A percentile compares a stretch with the other conserved stretches of the same genome.
Conservation (phyloP, 2,888 invertebrate genomes). For the Pheosia gnoma region DNA sequence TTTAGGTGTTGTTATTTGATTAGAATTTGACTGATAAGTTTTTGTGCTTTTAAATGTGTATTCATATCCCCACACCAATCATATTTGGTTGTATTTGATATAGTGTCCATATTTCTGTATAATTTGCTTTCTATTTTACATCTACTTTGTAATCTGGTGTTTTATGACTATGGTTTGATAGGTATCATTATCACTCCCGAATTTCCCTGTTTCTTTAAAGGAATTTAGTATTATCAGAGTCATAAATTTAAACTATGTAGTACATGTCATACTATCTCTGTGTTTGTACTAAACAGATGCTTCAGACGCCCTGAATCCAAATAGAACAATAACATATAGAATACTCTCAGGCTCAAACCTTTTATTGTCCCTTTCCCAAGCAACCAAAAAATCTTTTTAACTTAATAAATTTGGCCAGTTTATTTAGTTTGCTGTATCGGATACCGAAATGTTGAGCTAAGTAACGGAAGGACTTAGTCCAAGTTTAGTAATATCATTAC, state of each 20-base stretch:
- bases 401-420: slow-evolving; percentile 11
- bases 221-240: not conserved
- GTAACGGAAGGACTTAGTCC: slow-evolving; percentile 37
- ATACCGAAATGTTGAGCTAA: slow-evolving; percentile 41
- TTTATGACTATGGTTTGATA: not conserved
- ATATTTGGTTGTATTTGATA: not conserved
- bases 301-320: too few species aligned
- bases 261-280: too few species aligned
- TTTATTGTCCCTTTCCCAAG: not conserved
- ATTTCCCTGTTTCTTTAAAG: not conserved
- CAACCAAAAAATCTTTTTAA: slow-evolving; percentile 6
- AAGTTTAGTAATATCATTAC: slow-evolving; percentile 64
- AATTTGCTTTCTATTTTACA: not conserved
- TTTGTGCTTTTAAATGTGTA: slow-evolving; percentile 10
- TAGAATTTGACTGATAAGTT: slow-evolving; percentile 44
- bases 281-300: too few species aligned
- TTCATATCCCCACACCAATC: not conserved
- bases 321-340: too few species aligned
- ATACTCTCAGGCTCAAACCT: too few species aligned
- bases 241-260: too few species aligned
- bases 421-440: slow-evolving; percentile 22
- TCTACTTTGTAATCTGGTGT: not conserved
- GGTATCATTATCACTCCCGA: not conserved
- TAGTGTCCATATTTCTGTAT: not conserved
- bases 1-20: slow-evolving; percentile 48